These are phyloP conservation scores for Rhyacophila brunnea DNA, from an alignment of 1,140 invertebrate genomes.

Conservation along the genomic window DNA sequence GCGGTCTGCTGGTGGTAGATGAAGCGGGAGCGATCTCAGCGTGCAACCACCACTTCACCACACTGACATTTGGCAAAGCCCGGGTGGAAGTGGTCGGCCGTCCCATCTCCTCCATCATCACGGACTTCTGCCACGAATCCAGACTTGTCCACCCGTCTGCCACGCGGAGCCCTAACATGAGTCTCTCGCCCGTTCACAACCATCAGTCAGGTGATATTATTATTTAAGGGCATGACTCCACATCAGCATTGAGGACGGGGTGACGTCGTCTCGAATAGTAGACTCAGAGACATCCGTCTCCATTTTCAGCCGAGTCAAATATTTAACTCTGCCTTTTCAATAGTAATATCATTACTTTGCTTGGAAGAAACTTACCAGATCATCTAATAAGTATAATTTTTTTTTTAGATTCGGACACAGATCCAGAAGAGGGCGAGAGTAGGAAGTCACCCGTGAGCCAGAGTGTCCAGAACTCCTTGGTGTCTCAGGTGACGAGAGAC, in stretches of 20 bases:
- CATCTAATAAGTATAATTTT: background rate
- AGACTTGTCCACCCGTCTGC: conserved; percentile 42
- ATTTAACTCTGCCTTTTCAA: background rate
- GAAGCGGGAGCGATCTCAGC: conserved; percentile 62
- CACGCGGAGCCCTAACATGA: conserved; percentile 49
- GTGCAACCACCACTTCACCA: conserved; percentile 67
- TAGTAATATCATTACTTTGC: background rate
- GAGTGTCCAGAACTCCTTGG: conserved; percentile 48
- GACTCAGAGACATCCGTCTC: too few species aligned
- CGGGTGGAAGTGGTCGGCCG: conserved; percentile 60
- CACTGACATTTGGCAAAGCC: conserved; percentile 64
- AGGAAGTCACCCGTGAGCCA: conserved; percentile 50
- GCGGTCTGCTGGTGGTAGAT: conserved; percentile 65
- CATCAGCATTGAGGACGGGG: conserved; percentile 41
- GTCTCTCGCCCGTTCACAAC: conserved; percentile 53
- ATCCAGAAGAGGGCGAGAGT: conserved; percentile 49
- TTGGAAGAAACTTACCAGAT: background rate
- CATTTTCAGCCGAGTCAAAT: too few species aligned
- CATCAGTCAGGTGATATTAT: conserved; percentile 45
- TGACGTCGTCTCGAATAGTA: conserved; percentile 3
- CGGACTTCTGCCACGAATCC: conserved; percentile 53
- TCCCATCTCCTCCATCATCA: conserved; percentile 55
- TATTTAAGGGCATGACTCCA: too few species aligned
- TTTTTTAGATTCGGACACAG: conserved; percentile 48
- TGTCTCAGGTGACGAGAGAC: conserved; percentile 45